These are phyloP conservation scores for Colinus virginianus DNA, from an alignment of 2,113 vertebrate genomes.

Conservation along the genomic window DNA sequence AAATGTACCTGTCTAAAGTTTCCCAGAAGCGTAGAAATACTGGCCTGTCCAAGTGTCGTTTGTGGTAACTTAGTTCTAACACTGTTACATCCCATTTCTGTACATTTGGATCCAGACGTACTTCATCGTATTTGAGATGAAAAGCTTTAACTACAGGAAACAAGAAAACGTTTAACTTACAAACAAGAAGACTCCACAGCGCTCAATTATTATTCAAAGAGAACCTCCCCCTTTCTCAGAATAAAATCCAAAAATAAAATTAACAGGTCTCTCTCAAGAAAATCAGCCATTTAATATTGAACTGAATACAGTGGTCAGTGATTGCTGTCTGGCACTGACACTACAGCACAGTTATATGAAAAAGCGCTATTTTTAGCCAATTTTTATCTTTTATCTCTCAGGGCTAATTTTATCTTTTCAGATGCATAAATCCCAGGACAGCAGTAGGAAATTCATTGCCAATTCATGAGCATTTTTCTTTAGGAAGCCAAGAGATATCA, in stretches of 20 bases:
- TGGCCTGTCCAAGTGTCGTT: conserved; percentile 94
- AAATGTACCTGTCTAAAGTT: conserved; percentile 92
- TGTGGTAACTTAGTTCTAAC: conserved; percentile 96
- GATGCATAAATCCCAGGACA: not conserved
- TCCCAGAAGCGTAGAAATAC: conserved; percentile 98
- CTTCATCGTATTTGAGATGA: conserved; percentile 97
- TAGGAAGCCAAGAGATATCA: not conserved
- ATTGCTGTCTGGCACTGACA: not conserved
- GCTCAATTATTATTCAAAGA: not conserved
- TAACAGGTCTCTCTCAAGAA: not conserved
- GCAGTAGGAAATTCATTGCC: not conserved
- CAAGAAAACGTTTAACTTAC: not conserved
- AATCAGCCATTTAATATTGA: not conserved
- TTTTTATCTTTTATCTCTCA: not conserved
- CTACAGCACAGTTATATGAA: not conserved
- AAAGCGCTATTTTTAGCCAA: not conserved
- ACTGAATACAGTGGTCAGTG: not conserved
- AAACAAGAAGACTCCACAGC: not conserved
- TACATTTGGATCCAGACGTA: conserved; percentile 94
- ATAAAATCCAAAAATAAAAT: not conserved
- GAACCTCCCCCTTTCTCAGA: not conserved
- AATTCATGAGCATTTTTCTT: not conserved
- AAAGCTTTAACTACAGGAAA: conserved; percentile 92
- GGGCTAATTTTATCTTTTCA: not conserved
- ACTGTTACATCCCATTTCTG: conserved; percentile 98